A percentile compares a stretch with the other conserved stretches of the same genome.
These are phyloP conservation scores for Equus quagga DNA, from an alignment of 2,113 vertebrate species.

Conservation along the genomic window DNA sequence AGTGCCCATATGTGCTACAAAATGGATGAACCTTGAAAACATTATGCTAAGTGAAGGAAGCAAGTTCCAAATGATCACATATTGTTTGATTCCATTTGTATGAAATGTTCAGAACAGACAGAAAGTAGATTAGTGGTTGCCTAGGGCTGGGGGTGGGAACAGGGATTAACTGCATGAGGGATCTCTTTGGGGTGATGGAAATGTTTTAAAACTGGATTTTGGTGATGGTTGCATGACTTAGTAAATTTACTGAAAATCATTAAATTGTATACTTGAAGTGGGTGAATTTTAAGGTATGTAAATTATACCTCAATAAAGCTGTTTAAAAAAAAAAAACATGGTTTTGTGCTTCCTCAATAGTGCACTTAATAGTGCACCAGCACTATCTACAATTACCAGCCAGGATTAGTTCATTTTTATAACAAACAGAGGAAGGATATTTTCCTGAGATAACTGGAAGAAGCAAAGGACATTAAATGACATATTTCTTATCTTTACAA, in stretches of 20 bases:
- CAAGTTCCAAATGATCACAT: neutral
- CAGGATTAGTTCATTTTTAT: slow-evolving; percentile 27
- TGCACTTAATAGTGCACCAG: neutral
- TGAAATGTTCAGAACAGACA: slow-evolving; percentile 7
- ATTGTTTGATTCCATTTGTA: neutral
- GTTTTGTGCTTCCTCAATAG: slow-evolving; percentile 22
- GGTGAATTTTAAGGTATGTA: slow-evolving; percentile 5
- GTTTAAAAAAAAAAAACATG: neutral
- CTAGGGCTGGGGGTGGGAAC: neutral
- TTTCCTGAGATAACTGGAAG: slow-evolving; percentile 31
- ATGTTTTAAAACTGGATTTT: slow-evolving; percentile 38
- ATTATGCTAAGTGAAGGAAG: neutral
- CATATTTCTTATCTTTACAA: neutral
- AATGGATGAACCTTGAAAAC: neutral
- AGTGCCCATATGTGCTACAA: neutral
- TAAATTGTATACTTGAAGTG: neutral
- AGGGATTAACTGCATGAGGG: neutral
- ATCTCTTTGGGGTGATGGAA: neutral
- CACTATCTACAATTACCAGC: neutral
- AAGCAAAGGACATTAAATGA: neutral
- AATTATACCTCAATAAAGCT: slow-evolving; percentile 32
- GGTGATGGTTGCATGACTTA: neutral
- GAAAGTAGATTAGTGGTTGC: neutral
- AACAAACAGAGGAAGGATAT: neutral
- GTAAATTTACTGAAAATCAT: slow-evolving; percentile 2